Percentiles rank a stretch among this genome's conserved stretches.
Conservation (phyloP, 2,888 invertebrate species). For the Hoplodrina ambigua region DNA sequence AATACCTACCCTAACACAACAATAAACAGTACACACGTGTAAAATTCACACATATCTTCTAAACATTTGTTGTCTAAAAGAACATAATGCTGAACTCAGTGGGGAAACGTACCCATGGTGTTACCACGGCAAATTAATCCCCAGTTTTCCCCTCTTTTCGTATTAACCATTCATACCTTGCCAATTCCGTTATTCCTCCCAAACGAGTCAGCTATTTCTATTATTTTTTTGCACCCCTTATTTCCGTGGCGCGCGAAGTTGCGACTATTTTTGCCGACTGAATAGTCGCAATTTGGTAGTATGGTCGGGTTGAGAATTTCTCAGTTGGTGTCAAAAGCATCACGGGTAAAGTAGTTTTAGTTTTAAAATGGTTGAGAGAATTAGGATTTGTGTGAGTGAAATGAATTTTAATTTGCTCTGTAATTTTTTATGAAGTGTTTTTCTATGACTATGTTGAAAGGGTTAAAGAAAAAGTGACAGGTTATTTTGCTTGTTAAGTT, state of each 20-base stretch:
- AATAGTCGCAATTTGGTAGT: conserved; percentile 56
- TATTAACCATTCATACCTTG: conserved; percentile 86
- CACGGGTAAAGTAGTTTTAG: conserved; percentile 4
- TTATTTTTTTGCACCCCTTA: conserved; percentile 63
- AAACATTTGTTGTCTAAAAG: conserved; percentile 58
- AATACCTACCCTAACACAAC: background rate
- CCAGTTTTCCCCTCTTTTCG: conserved; percentile 74
- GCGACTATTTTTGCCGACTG: conserved; percentile 56
- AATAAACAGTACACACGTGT: conserved; percentile 33
- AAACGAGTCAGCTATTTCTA: conserved; percentile 72
- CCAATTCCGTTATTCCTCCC: conserved; percentile 83
- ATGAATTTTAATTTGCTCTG: conserved; percentile 28
- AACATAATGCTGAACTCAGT: conserved; percentile 66
- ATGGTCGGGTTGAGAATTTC: conserved; percentile 34
- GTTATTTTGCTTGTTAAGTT: background rate
- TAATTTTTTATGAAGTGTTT: conserved; percentile 15
- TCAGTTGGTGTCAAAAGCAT: conserved; percentile 44
- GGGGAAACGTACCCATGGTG: conserved; percentile 69
- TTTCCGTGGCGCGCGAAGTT: conserved; percentile 29
- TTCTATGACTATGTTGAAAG: background rate
- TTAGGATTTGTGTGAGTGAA: background rate
- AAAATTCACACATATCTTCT: conserved; percentile 49
- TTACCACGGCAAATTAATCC: conserved; percentile 81
- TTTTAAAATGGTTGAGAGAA: conserved; percentile 29
- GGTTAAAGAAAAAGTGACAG: background rate